Percentiles rank a stretch among this genome's conserved stretches.
phyloP scores from a whole-genome alignment of 1,140 invertebrate species.

The Harpegnathos saltator region DNA sequence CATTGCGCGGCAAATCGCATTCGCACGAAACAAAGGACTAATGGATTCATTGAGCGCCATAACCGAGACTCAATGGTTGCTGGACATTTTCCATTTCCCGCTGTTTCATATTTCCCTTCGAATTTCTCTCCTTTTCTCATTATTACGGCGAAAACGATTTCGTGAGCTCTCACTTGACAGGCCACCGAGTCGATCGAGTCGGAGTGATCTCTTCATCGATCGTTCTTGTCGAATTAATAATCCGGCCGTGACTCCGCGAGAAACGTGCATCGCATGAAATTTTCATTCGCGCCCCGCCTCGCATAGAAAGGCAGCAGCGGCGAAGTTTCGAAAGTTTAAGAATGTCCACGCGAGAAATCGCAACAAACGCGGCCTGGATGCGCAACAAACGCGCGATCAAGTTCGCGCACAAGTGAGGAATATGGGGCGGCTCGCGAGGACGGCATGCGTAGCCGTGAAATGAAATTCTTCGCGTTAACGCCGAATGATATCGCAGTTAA shows the following conservation, averaged over 20 bases:
- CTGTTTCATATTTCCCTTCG: neutral
- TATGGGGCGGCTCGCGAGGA: slow-evolving; percentile 1
- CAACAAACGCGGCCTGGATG: neutral
- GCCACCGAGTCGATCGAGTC: too few relatives aligned
- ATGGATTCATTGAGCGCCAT: slow-evolving; percentile 13
- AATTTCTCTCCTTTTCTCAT: neutral
- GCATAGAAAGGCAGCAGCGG: too few relatives aligned
- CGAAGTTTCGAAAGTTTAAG: slow-evolving; percentile 1
- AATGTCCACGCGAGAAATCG: slow-evolving; percentile 22
- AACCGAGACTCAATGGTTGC: neutral
- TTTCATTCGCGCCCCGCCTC: too few relatives aligned
- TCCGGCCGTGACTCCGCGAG: too few relatives aligned
- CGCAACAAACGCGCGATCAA: slow-evolving; percentile 10
- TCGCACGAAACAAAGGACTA: slow-evolving; percentile 58
- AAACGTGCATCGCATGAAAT: too few relatives aligned
- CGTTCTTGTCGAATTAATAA: too few relatives aligned
- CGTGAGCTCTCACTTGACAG: too few relatives aligned
- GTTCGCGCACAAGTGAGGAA: slow-evolving; percentile 30
- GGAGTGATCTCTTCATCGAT: too few relatives aligned
- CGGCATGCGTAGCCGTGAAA: slow-evolving; percentile 34
- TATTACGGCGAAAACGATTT: too few relatives aligned
- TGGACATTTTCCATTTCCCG: neutral
- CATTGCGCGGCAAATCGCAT: too few relatives aligned
- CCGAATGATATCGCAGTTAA: slow-evolving; percentile 18
- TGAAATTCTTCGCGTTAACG: neutral